A percentile compares a stretch with the other conserved stretches of the same genome.
These are phyloP conservation scores for Spea bombifrons DNA, from an alignment of 2,113 vertebrate species.

Conservation along the genomic window DNA sequence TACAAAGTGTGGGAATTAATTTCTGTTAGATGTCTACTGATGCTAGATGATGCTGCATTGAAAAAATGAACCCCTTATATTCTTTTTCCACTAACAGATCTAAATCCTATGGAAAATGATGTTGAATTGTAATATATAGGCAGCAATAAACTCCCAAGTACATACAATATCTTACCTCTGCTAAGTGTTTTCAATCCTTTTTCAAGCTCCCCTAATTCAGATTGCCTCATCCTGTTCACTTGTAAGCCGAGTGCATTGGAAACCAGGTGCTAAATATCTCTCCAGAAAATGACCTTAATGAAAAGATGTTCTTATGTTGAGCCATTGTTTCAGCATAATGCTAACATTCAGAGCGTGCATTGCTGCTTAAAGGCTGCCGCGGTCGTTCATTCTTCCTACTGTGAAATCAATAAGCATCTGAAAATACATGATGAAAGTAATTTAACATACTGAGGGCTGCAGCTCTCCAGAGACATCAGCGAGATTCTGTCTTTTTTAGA, in stretches of 20 bases:
- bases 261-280: conserved; percentile 66
- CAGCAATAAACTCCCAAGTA: conserved; percentile 55
- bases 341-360: conserved; percentile 65
- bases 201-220: conserved; percentile 68
- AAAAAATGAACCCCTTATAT: too few relatives aligned
- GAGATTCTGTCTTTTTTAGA: conserved; percentile 61
- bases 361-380: conserved; percentile 69
- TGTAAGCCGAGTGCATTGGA: conserved; percentile 67
- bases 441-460: conserved; percentile 76
- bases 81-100: too few relatives aligned
- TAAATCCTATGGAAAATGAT: too few relatives aligned
- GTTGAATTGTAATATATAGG: too few relatives aligned
- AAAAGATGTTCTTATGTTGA: conserved; percentile 66
- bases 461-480: conserved; percentile 70
- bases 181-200: conserved; percentile 66
- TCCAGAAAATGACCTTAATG: conserved; percentile 68
- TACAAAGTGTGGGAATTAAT: background rate
- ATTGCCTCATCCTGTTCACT: conserved; percentile 72
- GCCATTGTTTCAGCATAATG: conserved; percentile 74
- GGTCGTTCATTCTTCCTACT: conserved; percentile 69
- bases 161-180: conserved; percentile 69
- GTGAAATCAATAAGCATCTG: conserved; percentile 75
- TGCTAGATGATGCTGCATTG: too few relatives aligned
- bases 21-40: background rate
- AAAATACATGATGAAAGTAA: conserved; percentile 77